A percentile compares a stretch with the other conserved stretches of the same genome.
Conservation (phyloP, 2,797 vertebrate species). For the Glyptemys insculpta region DNA sequence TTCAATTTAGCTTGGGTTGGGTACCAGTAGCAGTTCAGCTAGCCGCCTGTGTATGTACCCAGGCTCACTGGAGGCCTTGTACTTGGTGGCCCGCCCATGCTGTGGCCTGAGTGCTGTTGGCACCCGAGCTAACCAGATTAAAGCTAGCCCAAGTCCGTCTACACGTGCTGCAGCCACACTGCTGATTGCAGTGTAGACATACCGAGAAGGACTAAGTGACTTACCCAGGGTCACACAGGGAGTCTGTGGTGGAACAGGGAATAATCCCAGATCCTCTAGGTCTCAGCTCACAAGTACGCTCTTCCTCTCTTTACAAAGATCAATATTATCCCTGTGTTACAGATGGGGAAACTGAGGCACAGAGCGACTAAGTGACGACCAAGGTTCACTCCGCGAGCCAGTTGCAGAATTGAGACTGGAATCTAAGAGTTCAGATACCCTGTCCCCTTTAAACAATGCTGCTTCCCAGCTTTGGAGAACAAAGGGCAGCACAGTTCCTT, state of each 20-base stretch:
- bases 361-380: neutral
- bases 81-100: neutral
- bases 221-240: neutral
- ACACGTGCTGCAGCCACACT: neutral
- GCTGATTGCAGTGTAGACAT: neutral
- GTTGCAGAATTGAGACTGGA: neutral
- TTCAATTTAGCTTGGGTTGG: neutral
- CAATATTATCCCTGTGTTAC: neutral
- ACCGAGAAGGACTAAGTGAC: neutral
- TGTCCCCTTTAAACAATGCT: neutral
- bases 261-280: neutral
- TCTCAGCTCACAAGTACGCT: neutral
- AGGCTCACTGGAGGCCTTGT: neutral
- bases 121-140: neutral
- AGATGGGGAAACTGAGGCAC: neutral
- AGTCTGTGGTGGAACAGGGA: neutral
- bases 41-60: neutral
- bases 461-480: neutral
- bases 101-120: neutral
- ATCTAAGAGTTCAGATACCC: neutral
- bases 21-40: neutral
- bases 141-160: neutral
- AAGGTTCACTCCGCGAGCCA: neutral
- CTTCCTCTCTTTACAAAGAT: neutral
- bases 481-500: neutral